Percentiles rank a stretch among this genome's conserved stretches.
Conservation (phyloP, 2,888 invertebrate genomes). For the Ochropleura leucogaster region DNA sequence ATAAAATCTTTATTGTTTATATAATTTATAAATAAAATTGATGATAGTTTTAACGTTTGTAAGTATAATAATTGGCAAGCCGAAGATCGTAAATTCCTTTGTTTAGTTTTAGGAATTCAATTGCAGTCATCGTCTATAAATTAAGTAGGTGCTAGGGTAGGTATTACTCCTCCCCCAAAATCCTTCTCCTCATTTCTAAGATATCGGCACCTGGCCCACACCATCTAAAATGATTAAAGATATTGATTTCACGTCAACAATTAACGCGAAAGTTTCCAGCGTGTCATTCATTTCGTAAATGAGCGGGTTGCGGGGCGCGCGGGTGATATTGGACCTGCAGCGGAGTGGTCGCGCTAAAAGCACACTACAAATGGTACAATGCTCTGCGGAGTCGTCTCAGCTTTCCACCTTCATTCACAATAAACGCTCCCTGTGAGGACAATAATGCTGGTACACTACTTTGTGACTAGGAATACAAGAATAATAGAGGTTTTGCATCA, state of each 20-base stretch:
- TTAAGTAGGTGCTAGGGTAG: neutral
- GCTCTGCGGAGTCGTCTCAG: constrained; percentile 65
- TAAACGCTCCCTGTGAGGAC: constrained; percentile 52
- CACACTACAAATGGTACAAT: constrained; percentile 68
- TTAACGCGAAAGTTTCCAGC: constrained; percentile 62
- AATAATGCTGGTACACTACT: constrained; percentile 45
- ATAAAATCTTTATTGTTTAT: constrained; percentile 51
- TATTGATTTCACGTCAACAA: constrained; percentile 60
- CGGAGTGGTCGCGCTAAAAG: constrained; percentile 69
- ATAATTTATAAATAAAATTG: constrained; percentile 38
- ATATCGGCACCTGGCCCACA: constrained; percentile 1
- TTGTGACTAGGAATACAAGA: constrained; percentile 17
- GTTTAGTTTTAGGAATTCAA: constrained; percentile 2
- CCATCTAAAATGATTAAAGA: constrained; percentile 12
- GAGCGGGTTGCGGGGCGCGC: constrained; percentile 44
- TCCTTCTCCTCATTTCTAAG: neutral
- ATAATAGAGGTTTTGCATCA: constrained; percentile 5
- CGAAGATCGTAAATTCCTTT: constrained; percentile 2
- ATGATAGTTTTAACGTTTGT: constrained; percentile 44
- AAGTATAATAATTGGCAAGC: constrained; percentile 16
- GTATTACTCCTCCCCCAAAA: neutral
- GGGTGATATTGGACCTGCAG: constrained; percentile 59
- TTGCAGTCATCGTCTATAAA: neutral
- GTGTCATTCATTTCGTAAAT: constrained; percentile 70
- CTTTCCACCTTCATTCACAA: constrained; percentile 66